Evolutionary conservation across 1,140 invertebrate species (phyloP), one percentile per base, ranked within the genome.

Genomic region (Camponotus pennsylvanicus): DNA sequence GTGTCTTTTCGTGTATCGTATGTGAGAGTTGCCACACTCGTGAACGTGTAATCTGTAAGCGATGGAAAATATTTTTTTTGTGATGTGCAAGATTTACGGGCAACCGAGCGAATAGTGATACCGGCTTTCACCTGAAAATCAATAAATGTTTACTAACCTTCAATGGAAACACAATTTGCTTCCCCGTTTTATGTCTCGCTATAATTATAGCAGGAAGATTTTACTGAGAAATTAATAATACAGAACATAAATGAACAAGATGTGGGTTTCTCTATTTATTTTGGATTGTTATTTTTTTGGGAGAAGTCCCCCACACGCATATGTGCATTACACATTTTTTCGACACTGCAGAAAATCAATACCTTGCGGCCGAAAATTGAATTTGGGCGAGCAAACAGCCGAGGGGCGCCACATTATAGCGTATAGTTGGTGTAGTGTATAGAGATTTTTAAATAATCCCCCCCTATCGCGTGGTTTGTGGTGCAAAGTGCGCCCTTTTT

Each of bases 361-460:
- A 83, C 73, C 55, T 76, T 49, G 80, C 76, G 82, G 88, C 80
- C 82, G 89, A 85, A 90, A 90, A 90, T 90, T 90, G 89, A 90
- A 88, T 90, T 90, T 89, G 63, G 42, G 42, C 80, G 79, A 77
- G 88, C 71, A 75, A 85, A 89, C 88, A 84, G 73, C 69, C 71
- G 49, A 69, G 40, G 76, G 32, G 64, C 37, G 75, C 4, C 49
- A 5, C 76, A 73, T 61, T 71, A 82, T 82, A 67, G 66, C 7
- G 13, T 37, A 57, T 42, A 52, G 76, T 59, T 70, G 52, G 59
- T 71, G 40, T 32, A 45, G 37, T 21, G 11, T 61, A 59, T 71
- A 73, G 11, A 78, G 40, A 78, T 78, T 61, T 73, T 73, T 61
- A 82, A 82, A 73, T 61, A 45, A 73, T 82, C 40, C 52, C n/a